Percentiles rank a stretch among this genome's conserved stretches.
Evolutionary conservation across 2,797 vertebrate genomes (phyloP).

Genomic region (Megalops cyprinoides): DNA sequence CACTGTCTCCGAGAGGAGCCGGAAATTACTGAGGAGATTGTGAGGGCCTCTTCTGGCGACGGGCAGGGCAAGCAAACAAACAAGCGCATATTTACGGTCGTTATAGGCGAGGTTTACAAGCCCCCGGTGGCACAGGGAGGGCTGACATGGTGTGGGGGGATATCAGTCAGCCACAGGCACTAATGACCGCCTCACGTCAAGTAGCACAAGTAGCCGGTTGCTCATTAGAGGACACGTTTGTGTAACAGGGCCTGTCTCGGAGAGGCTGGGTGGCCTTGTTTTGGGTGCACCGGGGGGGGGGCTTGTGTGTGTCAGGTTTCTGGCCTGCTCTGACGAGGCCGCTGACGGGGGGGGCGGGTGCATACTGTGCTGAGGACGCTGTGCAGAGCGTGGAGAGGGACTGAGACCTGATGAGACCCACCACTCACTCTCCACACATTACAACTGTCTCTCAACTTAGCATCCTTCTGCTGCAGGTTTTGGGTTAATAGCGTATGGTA

Average conservation of each 20-base stretch:
- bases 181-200: conserved; percentile 18
- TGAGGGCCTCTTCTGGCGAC: background rate
- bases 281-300: background rate
- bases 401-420: background rate
- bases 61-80: conserved; percentile 25
- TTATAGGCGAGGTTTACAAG: background rate
- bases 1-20: conserved; percentile 3
- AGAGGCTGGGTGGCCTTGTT: conserved; percentile 30
- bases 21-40: background rate
- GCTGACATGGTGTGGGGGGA: background rate
- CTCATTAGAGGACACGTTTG: conserved; percentile 19
- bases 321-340: background rate
- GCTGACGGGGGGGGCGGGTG: conserved; percentile 9
- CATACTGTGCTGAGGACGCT: no score
- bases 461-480: background rate
- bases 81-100: conserved; percentile 19
- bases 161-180: conserved; percentile 23
- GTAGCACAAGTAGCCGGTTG: background rate
- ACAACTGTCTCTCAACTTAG: background rate
- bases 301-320: conserved; percentile 21
- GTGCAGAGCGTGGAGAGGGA: background rate
- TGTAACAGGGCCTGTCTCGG: conserved; percentile 25
- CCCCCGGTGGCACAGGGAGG: background rate
- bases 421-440: background rate
- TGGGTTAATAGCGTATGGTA: background rate